Percentiles rank a stretch among this genome's conserved stretches.
phyloP scores from a whole-genome alignment of 2,797 vertebrate genomes.

The Argentina silus region DNA sequence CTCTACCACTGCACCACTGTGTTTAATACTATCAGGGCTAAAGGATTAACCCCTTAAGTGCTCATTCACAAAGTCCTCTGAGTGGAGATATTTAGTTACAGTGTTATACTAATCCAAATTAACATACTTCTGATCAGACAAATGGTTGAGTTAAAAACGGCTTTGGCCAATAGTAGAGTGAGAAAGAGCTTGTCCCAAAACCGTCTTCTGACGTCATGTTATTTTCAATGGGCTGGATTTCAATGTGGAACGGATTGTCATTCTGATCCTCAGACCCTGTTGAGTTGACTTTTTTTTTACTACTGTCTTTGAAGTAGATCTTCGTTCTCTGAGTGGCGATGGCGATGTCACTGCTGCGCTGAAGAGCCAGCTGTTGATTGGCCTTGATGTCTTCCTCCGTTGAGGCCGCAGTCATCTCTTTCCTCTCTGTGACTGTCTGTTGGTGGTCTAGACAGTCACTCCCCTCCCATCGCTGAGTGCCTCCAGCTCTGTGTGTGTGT shows the following conservation, averaged over 20 bases:
- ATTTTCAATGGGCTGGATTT: neutral
- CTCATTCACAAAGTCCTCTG: conserved; percentile 3
- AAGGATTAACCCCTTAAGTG: neutral
- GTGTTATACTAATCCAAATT: neutral
- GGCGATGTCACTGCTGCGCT: conserved; percentile 6
- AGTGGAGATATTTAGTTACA: neutral
- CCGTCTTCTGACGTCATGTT: neutral
- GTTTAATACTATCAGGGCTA: neutral
- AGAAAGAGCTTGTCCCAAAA: neutral
- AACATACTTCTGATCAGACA: neutral
- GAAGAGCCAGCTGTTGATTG: neutral
- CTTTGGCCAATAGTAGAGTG: neutral
- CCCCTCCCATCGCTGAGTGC: too few relatives aligned
- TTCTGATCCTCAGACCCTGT: neutral
- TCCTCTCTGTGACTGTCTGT: neutral
- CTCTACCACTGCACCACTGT: neutral
- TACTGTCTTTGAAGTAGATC: neutral
- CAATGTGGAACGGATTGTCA: neutral
- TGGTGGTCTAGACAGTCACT: neutral
- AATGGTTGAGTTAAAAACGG: neutral
- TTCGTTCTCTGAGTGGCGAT: neutral
- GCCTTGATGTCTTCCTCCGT: conserved; percentile 11
- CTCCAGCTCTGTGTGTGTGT: conserved; percentile 8
- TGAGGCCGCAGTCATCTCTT: neutral
- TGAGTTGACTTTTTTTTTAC: neutral